These are phyloP conservation scores for Centrocercus urophasianus DNA, from an alignment of 2,113 vertebrate genomes.

Conservation along the genomic window DNA sequence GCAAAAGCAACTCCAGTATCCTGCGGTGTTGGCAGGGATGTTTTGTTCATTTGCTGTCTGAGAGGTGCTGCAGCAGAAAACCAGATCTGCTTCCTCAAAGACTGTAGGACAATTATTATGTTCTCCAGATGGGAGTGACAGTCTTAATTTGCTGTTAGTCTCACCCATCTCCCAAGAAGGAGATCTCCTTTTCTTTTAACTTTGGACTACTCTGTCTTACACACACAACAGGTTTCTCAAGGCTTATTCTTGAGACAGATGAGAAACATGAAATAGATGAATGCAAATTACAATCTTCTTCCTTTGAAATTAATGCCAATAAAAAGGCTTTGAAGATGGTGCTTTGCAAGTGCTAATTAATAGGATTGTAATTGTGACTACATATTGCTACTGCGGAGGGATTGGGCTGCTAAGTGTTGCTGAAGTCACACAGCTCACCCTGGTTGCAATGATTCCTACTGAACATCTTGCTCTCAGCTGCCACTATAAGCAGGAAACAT, in stretches of 20 bases:
- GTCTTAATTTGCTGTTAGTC: conserved; percentile 25
- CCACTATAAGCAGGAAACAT: conserved; percentile 27
- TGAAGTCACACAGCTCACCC: background rate
- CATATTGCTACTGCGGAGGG: background rate
- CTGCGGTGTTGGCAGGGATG: background rate
- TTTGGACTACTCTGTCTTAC: background rate
- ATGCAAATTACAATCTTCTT: background rate
- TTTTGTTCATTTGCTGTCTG: conserved; percentile 29
- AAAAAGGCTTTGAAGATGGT: background rate
- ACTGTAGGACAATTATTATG: background rate
- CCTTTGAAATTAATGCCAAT: background rate
- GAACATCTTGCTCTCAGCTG: conserved; percentile 60
- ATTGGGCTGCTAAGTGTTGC: background rate
- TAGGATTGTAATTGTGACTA: background rate
- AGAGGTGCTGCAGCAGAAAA: conserved; percentile 53
- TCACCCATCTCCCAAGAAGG: conserved; percentile 21
- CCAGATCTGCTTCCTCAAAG: conserved; percentile 52
- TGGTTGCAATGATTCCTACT: background rate
- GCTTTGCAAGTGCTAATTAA: background rate
- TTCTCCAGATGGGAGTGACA: no score
- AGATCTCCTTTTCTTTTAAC: background rate
- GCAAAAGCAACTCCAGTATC: background rate
- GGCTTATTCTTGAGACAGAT: background rate
- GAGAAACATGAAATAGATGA: background rate
- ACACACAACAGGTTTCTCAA: conserved; percentile 13